Evolutionary conservation across 2,888 invertebrate genomes (phyloP).

Genomic region (Melolontha melolontha): DNA sequence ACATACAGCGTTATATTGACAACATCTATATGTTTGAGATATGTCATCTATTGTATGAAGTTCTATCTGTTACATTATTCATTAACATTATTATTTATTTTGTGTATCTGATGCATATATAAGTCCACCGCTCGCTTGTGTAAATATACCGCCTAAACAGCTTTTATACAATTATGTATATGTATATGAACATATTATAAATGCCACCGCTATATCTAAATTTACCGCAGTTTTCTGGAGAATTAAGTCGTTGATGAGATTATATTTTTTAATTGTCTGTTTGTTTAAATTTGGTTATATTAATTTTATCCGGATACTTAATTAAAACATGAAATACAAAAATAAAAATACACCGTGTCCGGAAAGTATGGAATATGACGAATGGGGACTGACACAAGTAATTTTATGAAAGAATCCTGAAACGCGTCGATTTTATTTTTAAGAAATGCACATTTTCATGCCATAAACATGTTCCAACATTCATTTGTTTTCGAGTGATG

Average conservation of each 20-base stretch:
- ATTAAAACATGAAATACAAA: too few species aligned
- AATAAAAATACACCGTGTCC: too few species aligned
- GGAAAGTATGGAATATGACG: too few species aligned
- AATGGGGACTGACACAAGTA: too few species aligned
- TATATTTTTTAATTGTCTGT: slow-evolving; percentile 29
- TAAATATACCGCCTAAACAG: slow-evolving; percentile 25
- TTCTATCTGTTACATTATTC: slow-evolving; percentile 42
- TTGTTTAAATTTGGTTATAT: slow-evolving; percentile 13
- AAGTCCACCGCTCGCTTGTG: slow-evolving; percentile 22
- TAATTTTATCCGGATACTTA: too few species aligned
- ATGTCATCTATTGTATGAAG: slow-evolving; percentile 40
- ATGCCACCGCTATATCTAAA: slow-evolving; percentile 23
- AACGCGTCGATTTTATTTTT: too few species aligned
- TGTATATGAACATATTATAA: slow-evolving; percentile 18
- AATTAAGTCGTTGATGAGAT: slow-evolving; percentile 27
- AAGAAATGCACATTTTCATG: too few species aligned
- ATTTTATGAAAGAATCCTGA: too few species aligned
- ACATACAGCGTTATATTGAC: slow-evolving; percentile 28
- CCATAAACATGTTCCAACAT: too few species aligned
- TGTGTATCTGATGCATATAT: slow-evolving; percentile 43
- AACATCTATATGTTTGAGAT: slow-evolving; percentile 35
- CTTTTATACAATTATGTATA: slow-evolving; percentile 39
- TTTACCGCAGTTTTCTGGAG: slow-evolving; percentile 22
- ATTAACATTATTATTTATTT: slow-evolving; percentile 44
- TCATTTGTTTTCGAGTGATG: too few species aligned